A percentile compares a stretch with the other conserved stretches of the same genome.
Conservation (phyloP, 2,113 vertebrate genomes). For the Thunnus thynnus region DNA sequence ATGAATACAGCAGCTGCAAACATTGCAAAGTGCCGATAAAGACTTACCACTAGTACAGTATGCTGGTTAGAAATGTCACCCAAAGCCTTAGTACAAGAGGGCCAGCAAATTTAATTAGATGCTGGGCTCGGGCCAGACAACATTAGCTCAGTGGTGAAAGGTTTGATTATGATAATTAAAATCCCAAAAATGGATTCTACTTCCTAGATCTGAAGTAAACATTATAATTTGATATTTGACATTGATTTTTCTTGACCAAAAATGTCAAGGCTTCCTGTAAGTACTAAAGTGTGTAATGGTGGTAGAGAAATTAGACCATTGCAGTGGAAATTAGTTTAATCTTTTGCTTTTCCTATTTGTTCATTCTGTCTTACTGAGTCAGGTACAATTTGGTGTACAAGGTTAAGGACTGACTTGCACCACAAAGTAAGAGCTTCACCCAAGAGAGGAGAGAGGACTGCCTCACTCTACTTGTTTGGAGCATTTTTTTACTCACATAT, state of each 20-base stretch:
- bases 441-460: neutral
- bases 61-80: slow-evolving; percentile 20
- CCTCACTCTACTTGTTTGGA: neutral
- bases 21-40: neutral
- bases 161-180: slow-evolving; percentile 5
- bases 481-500: neutral
- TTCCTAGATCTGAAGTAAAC: slow-evolving; percentile 11
- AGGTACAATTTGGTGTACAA: too few species aligned
- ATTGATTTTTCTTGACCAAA: slow-evolving; percentile 17
- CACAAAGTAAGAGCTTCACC: neutral
- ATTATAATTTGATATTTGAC: slow-evolving; percentile 28
- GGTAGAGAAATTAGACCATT: too few species aligned
- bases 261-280: neutral
- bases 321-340: neutral
- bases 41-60: neutral
- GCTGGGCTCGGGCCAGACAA: neutral
- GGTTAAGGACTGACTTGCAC: too few species aligned
- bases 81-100: neutral
- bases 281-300: neutral
- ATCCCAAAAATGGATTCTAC: neutral
- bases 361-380: neutral
- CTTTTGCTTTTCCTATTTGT: neutral
- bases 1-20: slow-evolving; percentile 1
- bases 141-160: slow-evolving; percentile 3
- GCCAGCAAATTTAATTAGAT: neutral